These are phyloP conservation scores for Acromyrmex heyeri DNA, from an alignment of 1,140 invertebrate species.

Conservation along the genomic window DNA sequence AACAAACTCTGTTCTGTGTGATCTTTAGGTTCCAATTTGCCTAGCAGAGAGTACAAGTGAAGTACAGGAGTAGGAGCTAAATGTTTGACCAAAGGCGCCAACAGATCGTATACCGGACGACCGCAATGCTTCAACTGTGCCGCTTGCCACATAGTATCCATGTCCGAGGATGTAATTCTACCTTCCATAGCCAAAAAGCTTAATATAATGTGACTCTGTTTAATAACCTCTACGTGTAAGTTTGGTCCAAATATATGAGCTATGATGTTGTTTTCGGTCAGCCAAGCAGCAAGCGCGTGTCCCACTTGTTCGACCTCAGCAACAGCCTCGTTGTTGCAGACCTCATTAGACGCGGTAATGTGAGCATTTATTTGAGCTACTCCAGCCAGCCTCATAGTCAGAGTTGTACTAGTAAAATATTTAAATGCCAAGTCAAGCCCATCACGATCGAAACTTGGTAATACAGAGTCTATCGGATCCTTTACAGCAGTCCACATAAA, in stretches of 20 bases:
- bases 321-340: slow-evolving; percentile 94
- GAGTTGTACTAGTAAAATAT: slow-evolving; percentile 96
- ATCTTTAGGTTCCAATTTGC: slow-evolving; percentile 94
- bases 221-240: slow-evolving; percentile 97
- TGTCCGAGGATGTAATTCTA: slow-evolving; percentile 95
- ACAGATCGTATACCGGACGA: slow-evolving; percentile 96
- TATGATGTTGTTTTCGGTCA: slow-evolving; percentile 96
- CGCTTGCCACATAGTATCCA: slow-evolving; percentile 97
- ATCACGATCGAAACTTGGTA: slow-evolving; percentile 94
- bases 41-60: slow-evolving; percentile 94
- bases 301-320: slow-evolving; percentile 94
- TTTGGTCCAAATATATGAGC: slow-evolving; percentile 98
- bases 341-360: slow-evolving; percentile 96
- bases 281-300: slow-evolving; percentile 94
- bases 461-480: slow-evolving; percentile 94
- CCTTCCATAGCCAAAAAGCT: slow-evolving; percentile 97
- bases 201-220: slow-evolving; percentile 97
- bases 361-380: slow-evolving; percentile 98
- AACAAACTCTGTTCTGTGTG: slow-evolving; percentile 97
- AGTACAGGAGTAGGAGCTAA: slow-evolving; percentile 94
- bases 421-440: slow-evolving; percentile 97
- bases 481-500: slow-evolving; percentile 98
- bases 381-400: slow-evolving; percentile 96
- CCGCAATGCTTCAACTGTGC: slow-evolving; percentile 97
- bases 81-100: slow-evolving; percentile 96